Base-by-base conservation (phyloP, 2,888 invertebrate genomes). In the Cheilosia variabilis region DNA sequence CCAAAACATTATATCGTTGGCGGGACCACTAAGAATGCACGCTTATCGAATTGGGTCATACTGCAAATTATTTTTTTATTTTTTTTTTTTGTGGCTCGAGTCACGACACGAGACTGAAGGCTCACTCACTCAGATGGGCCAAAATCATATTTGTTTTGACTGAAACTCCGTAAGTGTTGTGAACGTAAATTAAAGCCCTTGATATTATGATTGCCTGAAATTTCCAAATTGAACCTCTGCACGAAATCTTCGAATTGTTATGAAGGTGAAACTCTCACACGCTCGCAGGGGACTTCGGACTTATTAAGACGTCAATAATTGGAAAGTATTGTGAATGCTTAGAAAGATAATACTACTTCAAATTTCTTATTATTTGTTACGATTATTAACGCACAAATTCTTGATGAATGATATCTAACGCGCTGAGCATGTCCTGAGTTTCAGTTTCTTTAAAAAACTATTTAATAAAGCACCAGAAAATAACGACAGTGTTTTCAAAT, bases 31-130 rank as follows among this genome's bases (percentile, higher is more conserved):
- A 53, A 34, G 60, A 73, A 34, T 80, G 79, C 79, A 80, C 73
- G 79, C 45, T 66, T 66, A 73, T 72, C 58, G 53, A 72, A 72
- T 57, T 58, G 47, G 72, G 79, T 65, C 65, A 66, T 41, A 65
- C 57, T 71, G 71, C 58, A 71, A 78, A 71, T 58, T 19, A 19
- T 1, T 27, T 6, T 6, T 6, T 24, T 4, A 6, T 65, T 22
- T 6, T 24, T 4, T 27, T 65, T 22, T 24, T 24, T 31, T 63
- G 45, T 47, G 31, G 50, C 78, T 19, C 13, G 4, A 53, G 55
- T 65, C 65, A 60, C 65, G 65, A 50, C 24, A 79, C 31, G 10
- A 15, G 24, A 41, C 50, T 17, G 5, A 45, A 24, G 34, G 34
- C 4, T 15, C 62, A 43, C 60, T 53, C 13, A 6, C 22, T 50